phyloP scores from a whole-genome alignment of 2,113 vertebrate genomes.

The Lepidothrix coronata region DNA sequence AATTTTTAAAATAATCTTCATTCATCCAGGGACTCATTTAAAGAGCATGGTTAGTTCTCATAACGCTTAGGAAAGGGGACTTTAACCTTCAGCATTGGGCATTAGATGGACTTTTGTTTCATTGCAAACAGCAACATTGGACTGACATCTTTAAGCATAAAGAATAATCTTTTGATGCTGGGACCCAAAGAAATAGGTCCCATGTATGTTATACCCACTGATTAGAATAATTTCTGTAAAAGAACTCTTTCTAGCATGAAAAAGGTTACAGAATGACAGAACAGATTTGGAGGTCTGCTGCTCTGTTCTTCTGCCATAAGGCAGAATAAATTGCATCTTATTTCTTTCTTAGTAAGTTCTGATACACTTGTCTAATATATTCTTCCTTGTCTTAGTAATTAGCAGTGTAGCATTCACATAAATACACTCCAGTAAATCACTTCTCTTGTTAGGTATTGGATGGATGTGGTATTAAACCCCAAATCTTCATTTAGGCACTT shows the following conservation, averaged over 20 bases:
- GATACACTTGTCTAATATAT: background rate
- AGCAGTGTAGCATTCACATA: background rate
- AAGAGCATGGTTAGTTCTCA: background rate
- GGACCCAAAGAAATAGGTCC: background rate
- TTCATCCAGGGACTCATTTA: background rate
- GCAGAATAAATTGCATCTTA: background rate
- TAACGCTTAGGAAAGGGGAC: background rate
- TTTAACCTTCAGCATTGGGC: background rate
- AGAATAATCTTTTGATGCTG: background rate
- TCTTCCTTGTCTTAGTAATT: background rate
- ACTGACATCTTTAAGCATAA: background rate
- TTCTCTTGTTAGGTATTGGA: background rate
- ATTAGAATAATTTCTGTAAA: background rate
- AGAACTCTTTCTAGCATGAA: background rate
- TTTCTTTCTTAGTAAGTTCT: background rate
- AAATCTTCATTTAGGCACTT: background rate
- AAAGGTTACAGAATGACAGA: background rate
- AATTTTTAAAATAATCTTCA: background rate
- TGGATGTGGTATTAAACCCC: background rate
- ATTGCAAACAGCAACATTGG: background rate
- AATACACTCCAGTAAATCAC: background rate
- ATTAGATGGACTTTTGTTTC: background rate
- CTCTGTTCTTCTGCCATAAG: background rate
- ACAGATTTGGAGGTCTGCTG: background rate
- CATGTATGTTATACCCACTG: background rate